Evolutionary conservation across 2,888 invertebrate genomes (phyloP).

Genomic region (Limnephilus lunatus): DNA sequence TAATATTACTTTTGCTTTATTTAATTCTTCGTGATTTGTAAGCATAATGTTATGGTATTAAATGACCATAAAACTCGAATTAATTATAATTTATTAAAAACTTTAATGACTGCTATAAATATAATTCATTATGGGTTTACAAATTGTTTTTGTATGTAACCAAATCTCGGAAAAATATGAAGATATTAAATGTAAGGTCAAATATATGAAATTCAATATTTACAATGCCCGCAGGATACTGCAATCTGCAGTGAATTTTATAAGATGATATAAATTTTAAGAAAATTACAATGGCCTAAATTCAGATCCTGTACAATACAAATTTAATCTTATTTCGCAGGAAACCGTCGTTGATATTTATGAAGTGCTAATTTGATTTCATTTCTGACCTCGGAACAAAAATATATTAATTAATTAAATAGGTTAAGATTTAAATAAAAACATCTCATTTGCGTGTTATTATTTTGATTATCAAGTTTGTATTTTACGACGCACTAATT

Average conservation of each 20-base stretch:
- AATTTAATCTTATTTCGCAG: slow-evolving; percentile 14
- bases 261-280: not conserved
- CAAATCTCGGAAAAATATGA: not conserved
- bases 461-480: not conserved
- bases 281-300: not conserved
- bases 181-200: not conserved
- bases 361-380: not conserved
- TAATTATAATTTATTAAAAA: not conserved
- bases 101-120: not conserved
- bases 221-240: not conserved
- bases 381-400: not conserved
- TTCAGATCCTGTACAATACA: not conserved
- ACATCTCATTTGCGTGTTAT: not conserved
- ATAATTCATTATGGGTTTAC: not conserved
- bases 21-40: not conserved
- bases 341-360: not conserved
- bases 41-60: not conserved
- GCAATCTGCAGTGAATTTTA: not conserved
- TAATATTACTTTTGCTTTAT: not conserved
- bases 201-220: not conserved
- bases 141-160: not conserved
- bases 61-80: not conserved
- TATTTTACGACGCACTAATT: not conserved
- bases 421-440: not conserved
- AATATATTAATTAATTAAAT: not conserved